Evolutionary conservation across 2,888 invertebrate species (phyloP).

Genomic region (Rotaria socialis): DNA sequence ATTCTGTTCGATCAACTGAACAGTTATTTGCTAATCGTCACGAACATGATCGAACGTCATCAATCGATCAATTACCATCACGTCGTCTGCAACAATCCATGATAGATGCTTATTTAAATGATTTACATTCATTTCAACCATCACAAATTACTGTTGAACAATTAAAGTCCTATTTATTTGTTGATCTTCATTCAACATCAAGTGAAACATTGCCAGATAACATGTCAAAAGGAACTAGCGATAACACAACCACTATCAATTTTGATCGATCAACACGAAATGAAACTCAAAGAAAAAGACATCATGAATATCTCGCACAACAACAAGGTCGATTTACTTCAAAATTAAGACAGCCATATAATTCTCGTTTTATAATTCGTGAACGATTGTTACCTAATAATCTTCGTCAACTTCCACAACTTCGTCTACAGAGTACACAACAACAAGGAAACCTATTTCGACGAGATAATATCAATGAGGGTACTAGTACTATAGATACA

Average conservation of each 20-base stretch:
- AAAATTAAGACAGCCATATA: not conserved
- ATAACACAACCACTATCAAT: not conserved
- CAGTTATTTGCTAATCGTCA: not conserved
- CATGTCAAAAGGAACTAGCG: not conserved
- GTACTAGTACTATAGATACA: not conserved
- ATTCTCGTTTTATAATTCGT: not conserved
- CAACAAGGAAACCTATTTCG: not conserved
- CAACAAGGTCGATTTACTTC: not conserved
- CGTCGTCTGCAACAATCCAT: not conserved
- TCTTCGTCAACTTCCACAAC: not conserved
- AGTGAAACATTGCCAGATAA: slow-evolving; percentile 13
- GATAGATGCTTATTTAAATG: not conserved
- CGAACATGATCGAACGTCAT: not conserved
- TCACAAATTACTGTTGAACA: not conserved
- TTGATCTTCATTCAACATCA: slow-evolving; percentile 20
- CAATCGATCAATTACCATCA: not conserved
- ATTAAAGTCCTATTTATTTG: slow-evolving; percentile 3
- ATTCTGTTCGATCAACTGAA: not conserved
- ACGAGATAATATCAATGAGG: no score
- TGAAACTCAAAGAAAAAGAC: no score
- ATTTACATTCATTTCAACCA: not conserved
- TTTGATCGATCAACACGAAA: no score
- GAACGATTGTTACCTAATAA: not conserved
- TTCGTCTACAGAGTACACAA: not conserved
- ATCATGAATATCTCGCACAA: not conserved